These are phyloP conservation scores for Luidia sarsii DNA, from an alignment of 53 echinoderm and acorn worm genomes.

Conservation along the genomic window DNA sequence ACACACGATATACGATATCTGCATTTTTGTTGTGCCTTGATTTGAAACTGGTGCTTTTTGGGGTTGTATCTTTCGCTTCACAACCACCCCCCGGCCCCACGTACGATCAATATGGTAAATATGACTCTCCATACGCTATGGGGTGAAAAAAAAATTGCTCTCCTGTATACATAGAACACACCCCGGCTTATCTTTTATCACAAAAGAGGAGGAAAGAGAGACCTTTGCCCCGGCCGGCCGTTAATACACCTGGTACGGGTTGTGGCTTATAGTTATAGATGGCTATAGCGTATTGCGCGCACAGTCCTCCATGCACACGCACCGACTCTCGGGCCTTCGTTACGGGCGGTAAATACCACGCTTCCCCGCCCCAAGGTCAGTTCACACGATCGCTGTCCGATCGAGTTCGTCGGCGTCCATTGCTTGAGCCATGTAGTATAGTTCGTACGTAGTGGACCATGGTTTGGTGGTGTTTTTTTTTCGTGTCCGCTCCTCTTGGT, in stretches of 20 bases:
- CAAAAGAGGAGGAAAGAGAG: slow-evolving; percentile 14
- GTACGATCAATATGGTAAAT: slow-evolving; percentile 45
- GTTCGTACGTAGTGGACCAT: not conserved
- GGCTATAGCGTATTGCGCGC: slow-evolving; percentile 5
- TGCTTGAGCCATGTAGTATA: not conserved
- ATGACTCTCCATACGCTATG: slow-evolving; percentile 39
- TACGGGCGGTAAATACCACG: no score
- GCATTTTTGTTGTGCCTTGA: no score
- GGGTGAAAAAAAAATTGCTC: not conserved
- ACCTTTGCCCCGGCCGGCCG: slow-evolving; percentile 46
- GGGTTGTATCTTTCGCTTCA: no score
- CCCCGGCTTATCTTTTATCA: slow-evolving; percentile 58
- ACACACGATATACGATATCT: not conserved
- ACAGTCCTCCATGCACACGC: not conserved
- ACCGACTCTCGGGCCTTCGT: no score
- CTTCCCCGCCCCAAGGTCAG: slow-evolving; percentile 38
- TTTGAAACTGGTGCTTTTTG: no score
- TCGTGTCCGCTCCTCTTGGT: not conserved
- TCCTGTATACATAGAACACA: slow-evolving; percentile 60
- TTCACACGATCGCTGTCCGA: slow-evolving; percentile 3
- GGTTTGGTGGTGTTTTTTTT: not conserved
- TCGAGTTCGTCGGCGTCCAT: not conserved
- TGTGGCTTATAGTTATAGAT: not conserved
- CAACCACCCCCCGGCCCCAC: slow-evolving; percentile 3
- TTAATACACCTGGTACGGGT: slow-evolving; percentile 21